Evolutionary conservation across 2,888 invertebrate species (phyloP), one percentile per base, ranked within the genome.

Genomic region (Tetranychus truncatus): DNA sequence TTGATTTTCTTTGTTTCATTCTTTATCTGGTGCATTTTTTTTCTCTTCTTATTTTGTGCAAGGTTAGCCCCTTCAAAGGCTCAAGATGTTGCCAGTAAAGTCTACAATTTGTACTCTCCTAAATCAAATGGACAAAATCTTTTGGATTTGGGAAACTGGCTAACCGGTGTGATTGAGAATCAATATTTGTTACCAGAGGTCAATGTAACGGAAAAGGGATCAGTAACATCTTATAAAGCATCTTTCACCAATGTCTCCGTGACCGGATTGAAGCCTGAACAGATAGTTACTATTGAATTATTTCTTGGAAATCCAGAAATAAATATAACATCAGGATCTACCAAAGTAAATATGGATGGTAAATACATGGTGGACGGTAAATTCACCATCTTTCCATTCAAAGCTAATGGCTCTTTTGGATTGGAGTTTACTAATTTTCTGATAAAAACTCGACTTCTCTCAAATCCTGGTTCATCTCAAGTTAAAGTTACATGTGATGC

Each of bases 391-490:
- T 89, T 89, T 86, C 82, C 91, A n/a, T 86, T 87, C 74, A 88
- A 89, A 1, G 75, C 86, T 85, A 79, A 79, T 74, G 92, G 93
- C 0, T 89, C 90, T 0, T 93, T 90, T 82, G 89, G 88, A 0
- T 89, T 92, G 1, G 86, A 88, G 76, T 84, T 93, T 74, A 87
- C 86, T 0, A 87, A 88, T 21, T 89, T 92, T 1, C 85, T 85
- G 74, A 87, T 90, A 11, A 69, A 20, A 69, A 24, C 69, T 21
- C 55, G 55, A 55, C 55, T 55, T 9, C 1, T 55, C 9, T 15
- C 55, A 1, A 86, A 86, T 77, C 89, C 89, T 0, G 75, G 90
- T 90, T 0, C 86, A 86, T 66, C 84, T 93, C 21, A 88, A 87
- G 79, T 84, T 87, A 75, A 88, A 89, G 80, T 92, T 92, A 0